These are phyloP conservation scores for Oreochromis aureus DNA, from an alignment of 2,113 vertebrate species.

Conservation along the genomic window DNA sequence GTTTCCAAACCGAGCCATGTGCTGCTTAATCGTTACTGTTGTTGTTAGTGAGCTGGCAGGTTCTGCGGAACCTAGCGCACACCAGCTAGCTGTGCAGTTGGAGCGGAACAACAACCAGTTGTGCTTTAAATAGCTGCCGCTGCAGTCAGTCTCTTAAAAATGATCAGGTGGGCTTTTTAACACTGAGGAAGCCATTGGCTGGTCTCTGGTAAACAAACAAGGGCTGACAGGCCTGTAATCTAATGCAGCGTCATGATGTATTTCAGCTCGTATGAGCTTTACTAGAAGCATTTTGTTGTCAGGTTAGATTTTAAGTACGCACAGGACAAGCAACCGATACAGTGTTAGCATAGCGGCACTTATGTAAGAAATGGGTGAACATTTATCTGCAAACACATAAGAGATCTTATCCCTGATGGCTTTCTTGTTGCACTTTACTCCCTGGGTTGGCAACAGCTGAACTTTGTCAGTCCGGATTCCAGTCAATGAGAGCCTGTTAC, in stretches of 20 bases:
- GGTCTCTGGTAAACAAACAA: neutral
- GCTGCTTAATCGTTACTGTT: neutral
- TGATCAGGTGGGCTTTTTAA: neutral
- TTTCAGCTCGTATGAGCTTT: neutral
- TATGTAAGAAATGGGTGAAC: neutral
- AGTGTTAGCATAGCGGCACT: neutral
- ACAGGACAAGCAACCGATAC: neutral
- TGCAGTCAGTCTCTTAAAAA: neutral
- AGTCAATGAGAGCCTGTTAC: neutral
- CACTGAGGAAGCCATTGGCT: neutral
- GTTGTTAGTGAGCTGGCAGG: neutral
- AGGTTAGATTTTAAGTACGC: neutral
- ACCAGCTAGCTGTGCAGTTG: neutral
- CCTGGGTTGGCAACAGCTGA: neutral
- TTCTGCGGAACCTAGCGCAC: neutral
- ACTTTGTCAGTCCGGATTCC: slow-evolving; percentile 7
- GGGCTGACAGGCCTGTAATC: neutral
- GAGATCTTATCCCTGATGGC: neutral
- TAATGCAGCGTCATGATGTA: neutral
- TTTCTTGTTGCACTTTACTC: slow-evolving; percentile 27
- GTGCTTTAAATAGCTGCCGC: neutral
- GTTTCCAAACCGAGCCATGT: neutral
- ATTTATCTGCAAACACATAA: neutral
- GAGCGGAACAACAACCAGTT: neutral
- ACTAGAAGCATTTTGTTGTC: neutral